Conservation (phyloP, 2,888 invertebrate genomes). For the Marasmarcha lunaedactyla region DNA sequence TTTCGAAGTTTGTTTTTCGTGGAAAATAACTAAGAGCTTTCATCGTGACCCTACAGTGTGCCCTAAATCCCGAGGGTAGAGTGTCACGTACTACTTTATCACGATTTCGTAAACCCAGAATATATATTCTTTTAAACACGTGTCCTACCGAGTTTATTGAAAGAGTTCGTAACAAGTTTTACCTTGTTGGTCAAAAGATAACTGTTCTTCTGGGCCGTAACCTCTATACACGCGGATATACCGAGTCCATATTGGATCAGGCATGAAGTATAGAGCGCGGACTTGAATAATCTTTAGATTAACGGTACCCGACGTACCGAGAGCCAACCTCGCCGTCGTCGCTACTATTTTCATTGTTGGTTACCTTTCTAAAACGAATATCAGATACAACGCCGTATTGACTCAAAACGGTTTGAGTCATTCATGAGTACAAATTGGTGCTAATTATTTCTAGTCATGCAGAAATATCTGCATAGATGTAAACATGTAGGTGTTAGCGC, state of each 20-base stretch:
- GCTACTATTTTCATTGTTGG: constrained; percentile 19
- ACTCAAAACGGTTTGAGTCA: too few relatives aligned
- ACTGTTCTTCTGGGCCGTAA: constrained; percentile 7
- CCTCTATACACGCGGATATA: constrained; percentile 3
- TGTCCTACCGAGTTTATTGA: too few relatives aligned
- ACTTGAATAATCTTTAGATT: constrained; percentile 23
- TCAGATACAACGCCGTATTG: constrained; percentile 1
- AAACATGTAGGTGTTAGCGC: neutral
- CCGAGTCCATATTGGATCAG: neutral
- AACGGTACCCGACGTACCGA: constrained; percentile 24
- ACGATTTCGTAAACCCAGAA: constrained; percentile 2
- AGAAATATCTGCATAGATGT: constrained; percentile 1
- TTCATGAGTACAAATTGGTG: too few relatives aligned
- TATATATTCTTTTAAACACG: neutral
- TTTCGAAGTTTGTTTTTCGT: constrained; percentile 26
- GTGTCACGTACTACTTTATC: constrained; percentile 20
- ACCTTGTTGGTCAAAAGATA: constrained; percentile 3
- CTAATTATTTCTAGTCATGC: neutral
- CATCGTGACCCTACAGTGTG: constrained; percentile 43
- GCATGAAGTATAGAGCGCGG: constrained; percentile 14
- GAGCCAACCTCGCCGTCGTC: constrained; percentile 23
- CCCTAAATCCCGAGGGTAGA: constrained; percentile 40
- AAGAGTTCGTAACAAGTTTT: too few relatives aligned
- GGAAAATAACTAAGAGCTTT: constrained; percentile 45
- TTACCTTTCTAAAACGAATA: constrained; percentile 2